phyloP scores from a whole-genome alignment of 2,797 vertebrate species.

The Girardinus metallicus region DNA sequence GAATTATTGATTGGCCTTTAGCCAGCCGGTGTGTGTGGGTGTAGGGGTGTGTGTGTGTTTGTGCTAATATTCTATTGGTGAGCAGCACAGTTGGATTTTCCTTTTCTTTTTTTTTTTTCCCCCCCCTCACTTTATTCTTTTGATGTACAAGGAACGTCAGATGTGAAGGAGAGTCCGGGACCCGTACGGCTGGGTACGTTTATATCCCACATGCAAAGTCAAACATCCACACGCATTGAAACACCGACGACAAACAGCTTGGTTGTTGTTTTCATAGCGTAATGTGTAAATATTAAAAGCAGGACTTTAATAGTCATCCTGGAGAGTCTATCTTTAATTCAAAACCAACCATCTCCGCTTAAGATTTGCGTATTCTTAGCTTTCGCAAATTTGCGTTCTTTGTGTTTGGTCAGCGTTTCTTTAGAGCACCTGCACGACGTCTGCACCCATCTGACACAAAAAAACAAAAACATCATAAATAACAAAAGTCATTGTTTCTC shows the following conservation, averaged over 20 bases:
- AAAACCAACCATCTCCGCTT: background rate
- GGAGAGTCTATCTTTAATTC: background rate
- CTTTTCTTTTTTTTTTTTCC: constrained; percentile 9
- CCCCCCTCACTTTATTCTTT: constrained; percentile 20
- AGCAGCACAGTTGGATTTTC: constrained; percentile 55
- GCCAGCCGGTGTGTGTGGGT: constrained; percentile 46
- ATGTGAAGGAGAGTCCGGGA: constrained; percentile 28
- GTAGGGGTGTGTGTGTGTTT: constrained; percentile 24
- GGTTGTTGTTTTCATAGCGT: background rate
- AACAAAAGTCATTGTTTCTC: background rate
- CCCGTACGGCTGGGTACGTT: background rate
- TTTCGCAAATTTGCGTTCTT: background rate
- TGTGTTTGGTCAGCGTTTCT: constrained; percentile 17
- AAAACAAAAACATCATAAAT: background rate
- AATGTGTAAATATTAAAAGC: background rate
- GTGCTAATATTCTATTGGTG: constrained; percentile 46
- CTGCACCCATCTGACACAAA: background rate
- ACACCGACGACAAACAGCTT: background rate
- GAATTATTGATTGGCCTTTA: constrained; percentile 79
- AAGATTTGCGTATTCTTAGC: background rate
- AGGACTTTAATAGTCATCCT: background rate
- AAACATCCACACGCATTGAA: background rate
- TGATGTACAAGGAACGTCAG: constrained; percentile 22
- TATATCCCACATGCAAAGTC: background rate
- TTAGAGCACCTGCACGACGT: constrained; percentile 11